Conservation (phyloP, 2,888 invertebrate genomes). For the Drosophila testacea region DNA sequence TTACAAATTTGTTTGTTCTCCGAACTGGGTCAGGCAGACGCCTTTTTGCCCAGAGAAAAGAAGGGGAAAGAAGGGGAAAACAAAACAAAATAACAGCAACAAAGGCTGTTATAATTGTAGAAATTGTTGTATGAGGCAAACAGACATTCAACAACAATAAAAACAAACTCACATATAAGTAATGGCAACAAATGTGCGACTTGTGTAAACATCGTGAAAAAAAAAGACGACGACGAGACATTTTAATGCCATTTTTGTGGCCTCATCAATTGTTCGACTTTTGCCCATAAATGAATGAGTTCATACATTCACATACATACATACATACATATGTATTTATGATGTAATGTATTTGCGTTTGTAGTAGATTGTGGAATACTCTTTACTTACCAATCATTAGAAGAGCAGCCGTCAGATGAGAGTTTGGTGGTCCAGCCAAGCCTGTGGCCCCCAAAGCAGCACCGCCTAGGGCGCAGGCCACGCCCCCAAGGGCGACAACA, state of each 20-base stretch:
- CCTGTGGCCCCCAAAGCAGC: conserved; percentile 85
- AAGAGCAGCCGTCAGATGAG: conserved; percentile 85
- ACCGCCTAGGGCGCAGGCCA: conserved; percentile 85
- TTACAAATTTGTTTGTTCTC: conserved; percentile 74
- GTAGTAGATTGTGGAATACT: not conserved
- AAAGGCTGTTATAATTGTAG: conserved; percentile 42
- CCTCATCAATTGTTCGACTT: conserved; percentile 54
- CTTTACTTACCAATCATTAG: conserved; percentile 85
- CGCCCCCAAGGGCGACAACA: conserved; percentile 85
- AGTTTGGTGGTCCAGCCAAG: conserved; percentile 84
- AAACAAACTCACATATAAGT: conserved; percentile 36
- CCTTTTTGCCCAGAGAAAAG: conserved; percentile 17
- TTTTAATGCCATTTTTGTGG: conserved; percentile 65
- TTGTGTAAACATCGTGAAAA: conserved; percentile 67
- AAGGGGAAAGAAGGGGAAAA: conserved; percentile 18
- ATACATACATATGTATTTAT: conserved; percentile 4
- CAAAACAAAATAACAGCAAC: conserved; percentile 22
- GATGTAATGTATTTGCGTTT: conserved; percentile 34
- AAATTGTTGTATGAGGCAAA: conserved; percentile 33
- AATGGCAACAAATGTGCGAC: conserved; percentile 49
- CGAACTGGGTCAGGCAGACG: conserved; percentile 68
- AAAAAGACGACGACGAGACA: conserved; percentile 13
- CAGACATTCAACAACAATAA: conserved; percentile 46
- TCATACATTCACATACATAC: not conserved
- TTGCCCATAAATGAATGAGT: conserved; percentile 27